These are phyloP conservation scores for Drosophila putrida DNA, from an alignment of 2,888 invertebrate species.

Conservation along the genomic window DNA sequence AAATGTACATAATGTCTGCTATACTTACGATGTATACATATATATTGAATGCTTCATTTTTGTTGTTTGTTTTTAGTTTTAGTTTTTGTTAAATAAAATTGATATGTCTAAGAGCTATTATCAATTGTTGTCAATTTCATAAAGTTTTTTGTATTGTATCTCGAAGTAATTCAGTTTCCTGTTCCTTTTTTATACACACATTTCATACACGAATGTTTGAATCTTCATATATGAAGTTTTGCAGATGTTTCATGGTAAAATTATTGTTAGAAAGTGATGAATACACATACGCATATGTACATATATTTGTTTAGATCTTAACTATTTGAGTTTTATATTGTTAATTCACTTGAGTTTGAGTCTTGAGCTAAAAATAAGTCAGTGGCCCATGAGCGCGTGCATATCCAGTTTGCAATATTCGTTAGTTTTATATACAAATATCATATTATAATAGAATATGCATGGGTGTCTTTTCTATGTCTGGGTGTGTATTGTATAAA, in stretches of 20 bases:
- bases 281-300: constrained; percentile 21
- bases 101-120: constrained; percentile 86
- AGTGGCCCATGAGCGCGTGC: constrained; percentile 35
- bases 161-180: constrained; percentile 59
- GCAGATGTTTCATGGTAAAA: constrained; percentile 33
- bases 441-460: constrained; percentile 22
- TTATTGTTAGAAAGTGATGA: constrained; percentile 52
- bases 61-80: constrained; percentile 19
- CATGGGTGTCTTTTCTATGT: constrained; percentile 44
- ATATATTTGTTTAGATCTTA: constrained; percentile 32
- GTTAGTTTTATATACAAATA: constrained; percentile 43
- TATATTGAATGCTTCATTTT: constrained; percentile 44
- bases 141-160: constrained; percentile 62
- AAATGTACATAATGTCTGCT: constrained; percentile 43
- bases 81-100: constrained; percentile 83
- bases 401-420: constrained; percentile 23
- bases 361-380: constrained; percentile 57
- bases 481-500: constrained; percentile 40
- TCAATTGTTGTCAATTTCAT: constrained; percentile 84
- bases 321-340: constrained; percentile 51
- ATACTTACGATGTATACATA: constrained; percentile 34
- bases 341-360: constrained; percentile 59
- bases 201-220: constrained; percentile 28
- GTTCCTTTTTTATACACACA: constrained; percentile 23
- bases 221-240: constrained; percentile 9